A percentile compares a stretch with the other conserved stretches of the same genome.
These are phyloP conservation scores for Orchesella flavescens DNA, from an alignment of 2,888 invertebrate genomes.

Conservation along the genomic window DNA sequence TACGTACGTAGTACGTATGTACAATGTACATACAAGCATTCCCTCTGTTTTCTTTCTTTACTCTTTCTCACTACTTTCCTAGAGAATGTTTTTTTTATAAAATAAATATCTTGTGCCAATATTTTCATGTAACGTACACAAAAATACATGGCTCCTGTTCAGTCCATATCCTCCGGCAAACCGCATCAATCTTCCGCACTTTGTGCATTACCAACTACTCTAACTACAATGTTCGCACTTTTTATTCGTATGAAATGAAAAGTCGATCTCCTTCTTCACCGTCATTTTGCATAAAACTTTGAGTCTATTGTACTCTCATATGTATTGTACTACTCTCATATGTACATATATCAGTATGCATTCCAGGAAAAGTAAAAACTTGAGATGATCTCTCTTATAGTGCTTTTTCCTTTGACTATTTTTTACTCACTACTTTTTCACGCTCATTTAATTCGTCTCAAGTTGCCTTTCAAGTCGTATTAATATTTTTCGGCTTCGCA, in stretches of 20 bases:
- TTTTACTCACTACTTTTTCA: constrained; percentile 44
- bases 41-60: constrained; percentile 9
- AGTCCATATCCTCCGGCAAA: constrained; percentile 41
- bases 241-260: too few relatives aligned
- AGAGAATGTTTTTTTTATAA: not conserved
- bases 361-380: not conserved
- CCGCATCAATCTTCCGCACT: constrained; percentile 31
- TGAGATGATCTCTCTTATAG: not conserved
- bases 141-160: not conserved
- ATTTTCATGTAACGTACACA: not conserved
- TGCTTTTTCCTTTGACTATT: not conserved
- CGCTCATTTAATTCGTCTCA: constrained; percentile 51
- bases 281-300: too few relatives aligned
- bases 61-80: constrained; percentile 6
- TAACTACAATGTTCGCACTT: too few relatives aligned
- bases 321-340: not conserved
- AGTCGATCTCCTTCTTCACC: too few relatives aligned
- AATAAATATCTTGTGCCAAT: constrained; percentile 17
- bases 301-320: not conserved
- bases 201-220: not conserved
- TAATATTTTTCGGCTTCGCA: constrained; percentile 33
- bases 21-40: not conserved
- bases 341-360: not conserved
- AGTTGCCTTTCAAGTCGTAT: constrained; percentile 23
- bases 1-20: too few relatives aligned